These are phyloP conservation scores for Idaea straminata DNA, from an alignment of 2,888 invertebrate genomes.

Conservation along the genomic window DNA sequence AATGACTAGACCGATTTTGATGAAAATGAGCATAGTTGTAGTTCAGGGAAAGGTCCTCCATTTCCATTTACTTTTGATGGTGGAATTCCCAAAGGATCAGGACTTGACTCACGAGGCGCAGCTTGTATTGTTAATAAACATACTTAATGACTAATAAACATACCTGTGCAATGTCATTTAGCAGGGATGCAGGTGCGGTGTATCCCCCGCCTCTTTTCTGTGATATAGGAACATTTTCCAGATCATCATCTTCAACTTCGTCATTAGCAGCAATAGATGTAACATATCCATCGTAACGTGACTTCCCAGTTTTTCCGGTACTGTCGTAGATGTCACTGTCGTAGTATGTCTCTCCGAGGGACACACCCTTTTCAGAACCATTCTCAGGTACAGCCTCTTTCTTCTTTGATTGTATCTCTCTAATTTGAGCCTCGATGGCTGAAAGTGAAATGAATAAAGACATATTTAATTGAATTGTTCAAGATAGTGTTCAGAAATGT, in stretches of 20 bases:
- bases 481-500: too few relatives aligned
- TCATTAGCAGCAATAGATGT: conserved; percentile 98
- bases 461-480: not conserved
- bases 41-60: too few relatives aligned
- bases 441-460: conserved; percentile 38
- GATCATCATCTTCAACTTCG: conserved; percentile 96
- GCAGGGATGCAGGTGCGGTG: conserved; percentile 91
- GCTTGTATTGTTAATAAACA: too few relatives aligned
- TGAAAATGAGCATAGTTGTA: too few relatives aligned
- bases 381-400: conserved; percentile 87
- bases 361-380: conserved; percentile 88
- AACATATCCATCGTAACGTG: conserved; percentile 95
- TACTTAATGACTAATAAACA: conserved; percentile 2
- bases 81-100: too few relatives aligned
- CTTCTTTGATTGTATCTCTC: conserved; percentile 93
- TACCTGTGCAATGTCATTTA: conserved; percentile 95
- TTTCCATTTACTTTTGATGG: too few relatives aligned
- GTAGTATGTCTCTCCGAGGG: conserved; percentile 92
- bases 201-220: conserved; percentile 88
- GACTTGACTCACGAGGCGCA: too few relatives aligned
- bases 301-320: conserved; percentile 81
- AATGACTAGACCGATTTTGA: too few relatives aligned
- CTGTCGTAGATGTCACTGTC: conserved; percentile 97
- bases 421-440: conserved; percentile 98
- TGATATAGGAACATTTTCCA: conserved; percentile 86